Evolutionary conservation across 2,888 invertebrate genomes (phyloP), one percentile per base, ranked within the genome.

Genomic region (Dicycla oo): DNA sequence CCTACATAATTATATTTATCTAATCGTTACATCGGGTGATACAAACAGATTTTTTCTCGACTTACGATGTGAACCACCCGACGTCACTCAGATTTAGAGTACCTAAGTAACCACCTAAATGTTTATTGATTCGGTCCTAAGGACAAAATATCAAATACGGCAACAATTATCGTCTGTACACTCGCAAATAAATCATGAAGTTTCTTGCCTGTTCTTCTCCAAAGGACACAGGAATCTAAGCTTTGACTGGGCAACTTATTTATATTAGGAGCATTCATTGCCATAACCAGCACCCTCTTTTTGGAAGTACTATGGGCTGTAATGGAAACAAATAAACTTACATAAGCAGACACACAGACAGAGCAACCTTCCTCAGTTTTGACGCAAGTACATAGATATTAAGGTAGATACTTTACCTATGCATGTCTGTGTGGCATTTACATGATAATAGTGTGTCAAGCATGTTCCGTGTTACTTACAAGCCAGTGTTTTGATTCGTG

Each of bases 1-100:
- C 51, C 70, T 67, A 69, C 64, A 80, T 81, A 75, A 72, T 69
- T 75, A 83, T 84, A 60, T 73, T 69, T 73, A 77, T 84, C 78
- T 84, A 77, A 83, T 76, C 70, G n/a, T 69, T 66, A 68, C 69
- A 82, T 82, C 80, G 45, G 57, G 65, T 70, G 53, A 66, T 74
- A 38, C 11, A 62, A 49, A 58, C 26, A 6, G 11, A 4, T 66
- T 78, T 70, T 75, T 74, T 53, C 51, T 60, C 10, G 13, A 43
- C 15, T 26, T 26, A 10, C 2, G 1, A 38, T 57, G 43, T 75
- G 3, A 45, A 56, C 8, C 15, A 15, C 20, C 15, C 8, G 26
- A 20, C 11, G 23, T 20, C 11, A 45, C 7, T 45, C 4, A 13
- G 30, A 15, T 38, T 8, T 63, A n/a, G 13, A 49, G 11, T 51